Percentiles rank a stretch among this genome's conserved stretches.
These are phyloP conservation scores for Tromatobia lineatoria DNA, from an alignment of 2,888 invertebrate species.

Conservation along the genomic window DNA sequence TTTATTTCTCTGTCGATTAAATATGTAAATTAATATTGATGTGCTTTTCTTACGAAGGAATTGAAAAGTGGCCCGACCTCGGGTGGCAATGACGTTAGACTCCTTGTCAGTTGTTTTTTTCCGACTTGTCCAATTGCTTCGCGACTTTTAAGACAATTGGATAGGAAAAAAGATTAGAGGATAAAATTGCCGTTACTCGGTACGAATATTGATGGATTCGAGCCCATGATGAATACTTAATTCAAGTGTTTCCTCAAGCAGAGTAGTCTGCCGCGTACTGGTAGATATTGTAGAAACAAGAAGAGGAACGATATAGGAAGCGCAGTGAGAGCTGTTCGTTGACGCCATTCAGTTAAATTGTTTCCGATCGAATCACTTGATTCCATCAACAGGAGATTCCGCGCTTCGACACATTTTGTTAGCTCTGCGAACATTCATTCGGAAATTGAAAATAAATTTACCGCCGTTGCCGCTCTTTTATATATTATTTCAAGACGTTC, in stretches of 20 bases:
- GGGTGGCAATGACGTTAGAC: too few species aligned
- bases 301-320: conserved; percentile 6
- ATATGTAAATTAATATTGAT: too few species aligned
- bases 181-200: conserved; percentile 71
- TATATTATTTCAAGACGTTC: conserved; percentile 11
- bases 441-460: conserved; percentile 72
- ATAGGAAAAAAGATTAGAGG: conserved; percentile 49
- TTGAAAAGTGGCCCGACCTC: too few species aligned
- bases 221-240: conserved; percentile 10
- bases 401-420: conserved; percentile 19
- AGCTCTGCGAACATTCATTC: conserved; percentile 65
- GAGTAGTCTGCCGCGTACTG: conserved; percentile 21
- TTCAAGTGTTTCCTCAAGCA: conserved; percentile 32
- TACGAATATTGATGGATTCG: conserved; percentile 73
- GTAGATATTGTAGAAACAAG: conserved; percentile 52
- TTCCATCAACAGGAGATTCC: conserved; percentile 63
- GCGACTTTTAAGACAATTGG: too few species aligned
- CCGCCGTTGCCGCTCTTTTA: conserved; percentile 30
- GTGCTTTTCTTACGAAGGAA: too few species aligned
- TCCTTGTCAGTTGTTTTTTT: too few species aligned
- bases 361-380: conserved; percentile 72
- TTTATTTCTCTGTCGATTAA: too few species aligned
- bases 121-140: too few species aligned
- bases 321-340: conserved; percentile 9
- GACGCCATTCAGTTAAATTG: conserved; percentile 69